Conservation (phyloP, 2,888 invertebrate species). For the Rhorus exstirpatorius region DNA sequence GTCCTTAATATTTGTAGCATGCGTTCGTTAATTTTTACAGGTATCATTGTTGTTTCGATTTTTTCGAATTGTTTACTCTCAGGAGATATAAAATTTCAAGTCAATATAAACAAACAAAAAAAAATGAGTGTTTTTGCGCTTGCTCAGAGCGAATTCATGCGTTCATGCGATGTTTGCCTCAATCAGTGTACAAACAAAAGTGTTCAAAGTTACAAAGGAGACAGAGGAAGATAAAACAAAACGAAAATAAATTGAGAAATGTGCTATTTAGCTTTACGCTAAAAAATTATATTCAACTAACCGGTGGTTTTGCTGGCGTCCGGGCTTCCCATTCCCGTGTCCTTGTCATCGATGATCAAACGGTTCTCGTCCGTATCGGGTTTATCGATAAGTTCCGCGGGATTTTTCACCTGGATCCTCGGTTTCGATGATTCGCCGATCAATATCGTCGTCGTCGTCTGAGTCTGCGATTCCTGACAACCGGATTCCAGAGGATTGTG, state of each 20-base stretch:
- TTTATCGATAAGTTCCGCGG: constrained; percentile 84
- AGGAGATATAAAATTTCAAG: too few relatives aligned
- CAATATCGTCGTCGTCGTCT: constrained; percentile 36
- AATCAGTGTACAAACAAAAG: constrained; percentile 33
- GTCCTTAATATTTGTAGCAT: not conserved
- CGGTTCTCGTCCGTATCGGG: constrained; percentile 77
- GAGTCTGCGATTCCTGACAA: constrained; percentile 75
- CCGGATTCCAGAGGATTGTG: constrained; percentile 35
- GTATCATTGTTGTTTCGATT: too few relatives aligned
- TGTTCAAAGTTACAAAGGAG: constrained; percentile 70
- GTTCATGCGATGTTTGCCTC: constrained; percentile 53
- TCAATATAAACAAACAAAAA: not conserved
- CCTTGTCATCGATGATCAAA: constrained; percentile 81
- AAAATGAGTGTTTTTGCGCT: constrained; percentile 22
- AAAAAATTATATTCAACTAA: constrained; percentile 76
- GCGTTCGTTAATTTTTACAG: too few relatives aligned
- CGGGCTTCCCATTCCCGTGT: constrained; percentile 79
- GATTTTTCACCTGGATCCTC: constrained; percentile 84
- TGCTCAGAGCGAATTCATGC: constrained; percentile 49
- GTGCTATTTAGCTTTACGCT: constrained; percentile 70
- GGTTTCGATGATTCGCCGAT: constrained; percentile 79
- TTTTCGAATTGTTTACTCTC: too few relatives aligned
- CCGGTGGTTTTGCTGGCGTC: constrained; percentile 84
- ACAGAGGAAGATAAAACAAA: constrained; percentile 24
- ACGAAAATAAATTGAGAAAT: constrained; percentile 57